These are phyloP conservation scores for Amphipoea lucens DNA, from an alignment of 2,888 invertebrate genomes.

Conservation along the genomic window DNA sequence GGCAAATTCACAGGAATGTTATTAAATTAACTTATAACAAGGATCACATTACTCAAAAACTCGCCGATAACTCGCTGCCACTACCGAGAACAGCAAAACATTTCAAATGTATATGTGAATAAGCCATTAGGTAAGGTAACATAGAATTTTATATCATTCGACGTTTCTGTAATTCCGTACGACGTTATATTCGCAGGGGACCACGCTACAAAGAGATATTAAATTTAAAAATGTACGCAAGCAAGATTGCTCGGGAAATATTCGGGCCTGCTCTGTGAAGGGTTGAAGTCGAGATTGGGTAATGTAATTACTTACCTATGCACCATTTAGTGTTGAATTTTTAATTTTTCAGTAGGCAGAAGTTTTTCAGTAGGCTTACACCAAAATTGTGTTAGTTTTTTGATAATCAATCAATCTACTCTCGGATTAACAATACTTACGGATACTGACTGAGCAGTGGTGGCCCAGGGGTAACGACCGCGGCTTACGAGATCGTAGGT, in stretches of 20 bases:
- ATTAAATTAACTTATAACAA: background rate
- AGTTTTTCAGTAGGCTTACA: background rate
- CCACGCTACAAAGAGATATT: slow-evolving; percentile 82
- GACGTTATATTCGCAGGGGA: slow-evolving; percentile 77
- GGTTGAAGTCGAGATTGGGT: slow-evolving; percentile 56
- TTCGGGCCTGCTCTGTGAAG: slow-evolving; percentile 52
- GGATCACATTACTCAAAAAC: background rate
- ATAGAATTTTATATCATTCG: slow-evolving; percentile 76
- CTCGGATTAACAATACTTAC: background rate
- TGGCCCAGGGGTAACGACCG: too few species aligned
- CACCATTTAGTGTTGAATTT: slow-evolving; percentile 25
- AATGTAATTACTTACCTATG: slow-evolving; percentile 44
- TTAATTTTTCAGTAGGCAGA: slow-evolving; percentile 12
- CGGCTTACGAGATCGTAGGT: too few species aligned
- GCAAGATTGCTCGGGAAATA: slow-evolving; percentile 71
- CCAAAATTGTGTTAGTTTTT: background rate
- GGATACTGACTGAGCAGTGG: too few species aligned
- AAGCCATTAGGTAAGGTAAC: slow-evolving; percentile 67
- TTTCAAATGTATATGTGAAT: slow-evolving; percentile 56
- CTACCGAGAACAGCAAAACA: slow-evolving; percentile 12
- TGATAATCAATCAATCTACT: background rate
- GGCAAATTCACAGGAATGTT: background rate
- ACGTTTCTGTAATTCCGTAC: slow-evolving; percentile 79
- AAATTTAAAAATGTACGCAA: slow-evolving; percentile 86
- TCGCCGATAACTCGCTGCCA: slow-evolving; percentile 2